These are phyloP conservation scores for Arrhopalites spinosus DNA, from an alignment of 2,888 invertebrate genomes.

Conservation along the genomic window DNA sequence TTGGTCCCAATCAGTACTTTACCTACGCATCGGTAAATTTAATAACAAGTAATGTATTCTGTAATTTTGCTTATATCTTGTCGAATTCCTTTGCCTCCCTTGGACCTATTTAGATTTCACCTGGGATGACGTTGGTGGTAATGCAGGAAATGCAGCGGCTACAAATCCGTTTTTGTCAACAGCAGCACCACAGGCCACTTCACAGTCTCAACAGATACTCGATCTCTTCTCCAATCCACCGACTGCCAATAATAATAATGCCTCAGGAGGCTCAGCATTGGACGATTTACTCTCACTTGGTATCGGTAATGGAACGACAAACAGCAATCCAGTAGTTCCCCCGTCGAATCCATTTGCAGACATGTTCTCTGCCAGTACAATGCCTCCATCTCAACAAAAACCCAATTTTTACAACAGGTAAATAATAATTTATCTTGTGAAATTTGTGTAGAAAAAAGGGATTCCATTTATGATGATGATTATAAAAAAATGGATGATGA, in stretches of 20 bases:
- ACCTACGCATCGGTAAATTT: too few species aligned
- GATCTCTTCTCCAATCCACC: slow-evolving; percentile 84
- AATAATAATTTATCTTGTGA: too few species aligned
- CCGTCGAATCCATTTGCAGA: slow-evolving; percentile 64
- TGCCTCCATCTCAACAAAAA: slow-evolving; percentile 58
- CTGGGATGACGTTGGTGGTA: slow-evolving; percentile 39
- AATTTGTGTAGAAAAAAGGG: too few species aligned
- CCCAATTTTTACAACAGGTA: too few species aligned
- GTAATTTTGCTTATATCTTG: background rate
- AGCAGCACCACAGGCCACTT: slow-evolving; percentile 49
- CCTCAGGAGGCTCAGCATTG: slow-evolving; percentile 65
- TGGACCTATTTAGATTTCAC: slow-evolving; percentile 33
- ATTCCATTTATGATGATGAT: too few species aligned
- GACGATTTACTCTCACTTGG: slow-evolving; percentile 78
- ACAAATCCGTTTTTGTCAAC: slow-evolving; percentile 29
- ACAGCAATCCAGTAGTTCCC: slow-evolving; percentile 34
- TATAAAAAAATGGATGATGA: too few species aligned
- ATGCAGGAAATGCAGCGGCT: slow-evolving; percentile 25
- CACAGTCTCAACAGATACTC: slow-evolving; percentile 59
- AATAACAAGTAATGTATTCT: too few species aligned
- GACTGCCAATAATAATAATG: slow-evolving; percentile 58
- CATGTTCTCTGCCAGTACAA: slow-evolving; percentile 68
- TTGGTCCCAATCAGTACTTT: too few species aligned
- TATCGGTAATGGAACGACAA: slow-evolving; percentile 47
- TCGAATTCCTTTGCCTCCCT: background rate